A percentile compares a stretch with the other conserved stretches of the same genome.
phyloP scores from a whole-genome alignment of 2,113 vertebrate species.

The Dasypus novemcinctus region DNA sequence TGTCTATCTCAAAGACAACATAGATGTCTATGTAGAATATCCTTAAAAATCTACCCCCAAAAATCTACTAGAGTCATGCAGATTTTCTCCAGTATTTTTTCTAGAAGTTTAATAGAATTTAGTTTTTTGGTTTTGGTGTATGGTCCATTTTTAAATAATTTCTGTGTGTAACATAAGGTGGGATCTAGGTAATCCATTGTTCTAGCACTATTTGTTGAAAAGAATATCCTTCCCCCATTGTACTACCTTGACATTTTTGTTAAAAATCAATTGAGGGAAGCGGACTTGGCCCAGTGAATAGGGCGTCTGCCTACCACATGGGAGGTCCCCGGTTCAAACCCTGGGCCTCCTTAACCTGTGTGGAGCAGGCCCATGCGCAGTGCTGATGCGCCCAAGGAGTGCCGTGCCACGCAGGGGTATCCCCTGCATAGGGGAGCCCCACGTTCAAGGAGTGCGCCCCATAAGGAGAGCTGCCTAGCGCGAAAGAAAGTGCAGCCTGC shows the following conservation, averaged over 20 bases:
- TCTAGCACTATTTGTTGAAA: neutral
- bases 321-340: too few species aligned
- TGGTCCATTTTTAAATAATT: neutral
- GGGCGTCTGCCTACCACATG: too few species aligned
- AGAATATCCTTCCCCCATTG: neutral
- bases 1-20: neutral
- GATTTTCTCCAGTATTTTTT: neutral
- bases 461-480: too few species aligned
- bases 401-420: too few species aligned
- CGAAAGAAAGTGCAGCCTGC: too few species aligned
- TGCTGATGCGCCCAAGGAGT: too few species aligned
- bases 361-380: too few species aligned
- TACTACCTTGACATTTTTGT: neutral
- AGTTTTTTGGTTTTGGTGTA: neutral
- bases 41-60: neutral
- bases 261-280: neutral
- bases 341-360: too few species aligned
- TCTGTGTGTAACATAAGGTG: neutral
- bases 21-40: neutral
- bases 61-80: neutral
- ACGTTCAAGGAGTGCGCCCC: too few species aligned
- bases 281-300: too few species aligned
- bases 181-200: neutral
- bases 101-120: neutral
- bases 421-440: too few species aligned